Evolutionary conservation across 2,888 invertebrate genomes (phyloP).

Genomic region (Morpho helenor): DNA sequence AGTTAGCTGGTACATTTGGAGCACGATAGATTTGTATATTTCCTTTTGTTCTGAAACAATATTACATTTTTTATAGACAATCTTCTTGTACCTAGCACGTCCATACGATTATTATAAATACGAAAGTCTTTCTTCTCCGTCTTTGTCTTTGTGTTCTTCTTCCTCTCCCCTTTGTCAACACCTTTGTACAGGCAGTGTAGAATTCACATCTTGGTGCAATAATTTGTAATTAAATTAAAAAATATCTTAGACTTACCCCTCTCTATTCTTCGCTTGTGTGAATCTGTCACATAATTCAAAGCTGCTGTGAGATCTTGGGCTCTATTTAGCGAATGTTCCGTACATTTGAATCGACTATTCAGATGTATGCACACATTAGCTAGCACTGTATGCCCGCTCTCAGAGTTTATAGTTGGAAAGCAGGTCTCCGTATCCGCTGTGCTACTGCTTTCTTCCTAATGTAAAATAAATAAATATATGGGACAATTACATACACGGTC

Average conservation of each 20-base stretch:
- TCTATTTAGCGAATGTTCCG: slow-evolving; percentile 45
- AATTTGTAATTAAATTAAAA: no score
- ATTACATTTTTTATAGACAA: no score
- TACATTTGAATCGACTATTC: slow-evolving; percentile 30
- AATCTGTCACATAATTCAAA: slow-evolving; percentile 25
- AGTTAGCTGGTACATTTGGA: slow-evolving; percentile 52
- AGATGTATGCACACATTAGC: slow-evolving; percentile 45
- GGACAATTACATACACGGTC: no score
- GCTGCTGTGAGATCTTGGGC: slow-evolving; percentile 46
- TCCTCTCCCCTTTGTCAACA: no score
- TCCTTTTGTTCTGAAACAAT: slow-evolving; percentile 47
- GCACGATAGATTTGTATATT: slow-evolving; percentile 46
- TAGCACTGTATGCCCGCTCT: slow-evolving; percentile 46
- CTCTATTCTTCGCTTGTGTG: slow-evolving; percentile 41
- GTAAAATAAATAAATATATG: no score
- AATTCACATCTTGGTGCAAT: no score
- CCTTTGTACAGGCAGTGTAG: no score
- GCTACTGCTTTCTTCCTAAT: slow-evolving; percentile 52
- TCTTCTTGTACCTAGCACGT: no score
- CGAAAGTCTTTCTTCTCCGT: no score
- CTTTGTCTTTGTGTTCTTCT: no score
- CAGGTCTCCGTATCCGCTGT: slow-evolving; percentile 36
- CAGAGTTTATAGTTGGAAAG: slow-evolving; percentile 49
- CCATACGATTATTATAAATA: neutral
- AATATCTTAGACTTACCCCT: slow-evolving; percentile 37